phyloP scores from a whole-genome alignment of 2,888 invertebrate species.

The Yponomeuta plumbellus region DNA sequence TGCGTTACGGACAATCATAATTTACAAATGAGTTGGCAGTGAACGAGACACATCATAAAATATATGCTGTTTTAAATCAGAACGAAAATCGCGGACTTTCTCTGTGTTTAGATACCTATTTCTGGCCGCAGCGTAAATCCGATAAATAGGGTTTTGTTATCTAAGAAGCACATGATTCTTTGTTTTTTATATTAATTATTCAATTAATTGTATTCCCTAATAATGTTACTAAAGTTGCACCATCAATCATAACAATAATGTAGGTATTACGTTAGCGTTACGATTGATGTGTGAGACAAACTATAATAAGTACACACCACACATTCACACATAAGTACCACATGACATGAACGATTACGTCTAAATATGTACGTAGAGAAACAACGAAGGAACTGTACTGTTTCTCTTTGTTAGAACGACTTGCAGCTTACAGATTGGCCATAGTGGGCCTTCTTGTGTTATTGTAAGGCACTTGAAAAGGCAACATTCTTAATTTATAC shows the following conservation, averaged over 20 bases:
- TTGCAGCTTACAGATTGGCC: background rate
- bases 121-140: background rate
- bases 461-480: slow-evolving; percentile 9
- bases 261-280: slow-evolving; percentile 15
- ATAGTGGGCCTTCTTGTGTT: background rate
- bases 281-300: background rate
- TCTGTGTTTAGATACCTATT: background rate
- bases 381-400: background rate
- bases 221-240: slow-evolving; percentile 7
- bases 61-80: background rate
- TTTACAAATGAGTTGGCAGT: slow-evolving; percentile 14
- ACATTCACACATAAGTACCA: slow-evolving; percentile 59
- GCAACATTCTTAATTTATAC: slow-evolving; percentile 11
- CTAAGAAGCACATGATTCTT: background rate
- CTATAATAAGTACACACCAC: slow-evolving; percentile 38
- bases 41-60: background rate
- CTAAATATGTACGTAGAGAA: background rate
- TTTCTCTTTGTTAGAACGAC: background rate
- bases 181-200: background rate
- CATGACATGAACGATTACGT: slow-evolving; percentile 36
- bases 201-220: background rate
- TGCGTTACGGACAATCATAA: background rate
- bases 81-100: background rate
- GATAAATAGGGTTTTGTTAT: background rate
- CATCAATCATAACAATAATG: slow-evolving; percentile 8